A percentile compares a stretch with the other conserved stretches of the same genome.
Conservation (phyloP, 1,140 invertebrate genomes). For the Platorchestia sp. region DNA sequence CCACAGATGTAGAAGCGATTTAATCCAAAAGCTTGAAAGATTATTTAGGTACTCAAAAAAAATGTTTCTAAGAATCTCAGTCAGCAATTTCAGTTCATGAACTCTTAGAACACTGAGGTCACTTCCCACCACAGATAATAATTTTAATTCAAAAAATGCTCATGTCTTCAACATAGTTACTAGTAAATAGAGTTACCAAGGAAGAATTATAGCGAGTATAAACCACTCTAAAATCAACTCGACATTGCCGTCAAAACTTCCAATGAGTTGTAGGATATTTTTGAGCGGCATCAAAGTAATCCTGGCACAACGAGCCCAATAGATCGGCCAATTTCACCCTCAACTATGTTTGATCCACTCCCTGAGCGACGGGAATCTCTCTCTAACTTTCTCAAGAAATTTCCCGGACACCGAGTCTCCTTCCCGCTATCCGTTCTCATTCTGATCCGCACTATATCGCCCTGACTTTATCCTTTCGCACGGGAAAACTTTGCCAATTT, state of each 20-base stretch:
- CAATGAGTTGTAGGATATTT: neutral
- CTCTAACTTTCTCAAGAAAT: neutral
- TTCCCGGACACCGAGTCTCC: neutral
- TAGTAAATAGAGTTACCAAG: neutral
- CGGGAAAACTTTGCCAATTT: conserved; percentile 3
- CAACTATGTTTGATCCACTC: neutral
- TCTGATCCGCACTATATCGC: neutral
- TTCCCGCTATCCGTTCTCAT: neutral
- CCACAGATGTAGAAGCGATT: too few species aligned
- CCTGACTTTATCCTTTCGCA: conserved; percentile 11
- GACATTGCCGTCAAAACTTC: neutral
- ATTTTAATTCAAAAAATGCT: neutral
- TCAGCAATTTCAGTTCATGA: neutral
- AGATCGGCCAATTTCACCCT: neutral
- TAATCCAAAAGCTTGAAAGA: too few species aligned
- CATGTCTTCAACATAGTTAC: neutral
- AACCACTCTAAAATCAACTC: neutral
- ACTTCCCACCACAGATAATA: neutral
- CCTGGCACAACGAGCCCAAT: neutral
- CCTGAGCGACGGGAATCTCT: neutral
- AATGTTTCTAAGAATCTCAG: neutral
- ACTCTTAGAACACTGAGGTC: neutral
- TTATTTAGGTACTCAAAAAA: too few species aligned
- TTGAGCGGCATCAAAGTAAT: neutral
- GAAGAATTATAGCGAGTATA: neutral